Evolutionary conservation across 2,888 invertebrate species (phyloP).

Genomic region (Aphidoletes aphidimyza): DNA sequence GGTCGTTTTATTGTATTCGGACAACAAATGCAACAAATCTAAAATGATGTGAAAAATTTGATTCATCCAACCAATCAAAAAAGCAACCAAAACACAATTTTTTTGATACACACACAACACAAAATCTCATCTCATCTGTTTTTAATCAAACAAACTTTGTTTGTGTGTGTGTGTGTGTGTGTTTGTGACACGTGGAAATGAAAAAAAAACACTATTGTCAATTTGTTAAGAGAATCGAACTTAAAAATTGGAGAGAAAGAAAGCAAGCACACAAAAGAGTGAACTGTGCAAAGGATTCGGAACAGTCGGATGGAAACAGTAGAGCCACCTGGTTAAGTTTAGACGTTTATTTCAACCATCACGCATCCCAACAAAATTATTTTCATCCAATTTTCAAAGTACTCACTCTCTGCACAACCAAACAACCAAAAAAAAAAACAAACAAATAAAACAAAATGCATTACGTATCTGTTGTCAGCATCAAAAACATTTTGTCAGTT

Average conservation of each 20-base stretch:
- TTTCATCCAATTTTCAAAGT: conserved; percentile 29
- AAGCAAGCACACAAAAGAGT: not conserved
- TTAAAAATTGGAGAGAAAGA: conserved; percentile 22
- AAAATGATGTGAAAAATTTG: not conserved
- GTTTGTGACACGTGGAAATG: not conserved
- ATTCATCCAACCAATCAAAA: not conserved
- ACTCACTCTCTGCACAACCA: not conserved
- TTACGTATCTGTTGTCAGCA: conserved; percentile 61
- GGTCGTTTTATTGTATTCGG: too few relatives aligned
- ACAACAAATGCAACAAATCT: not conserved
- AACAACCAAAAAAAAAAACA: too few relatives aligned
- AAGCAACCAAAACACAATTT: too few relatives aligned
- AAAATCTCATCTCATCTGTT: not conserved
- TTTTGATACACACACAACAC: not conserved
- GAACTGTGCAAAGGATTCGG: not conserved
- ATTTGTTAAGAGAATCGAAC: conserved; percentile 14
- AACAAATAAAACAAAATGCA: too few relatives aligned
- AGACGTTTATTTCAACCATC: too few relatives aligned
- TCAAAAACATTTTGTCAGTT: conserved; percentile 69
- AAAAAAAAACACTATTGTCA: not conserved
- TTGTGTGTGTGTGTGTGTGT: not conserved
- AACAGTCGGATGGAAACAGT: not conserved
- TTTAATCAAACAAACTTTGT: not conserved
- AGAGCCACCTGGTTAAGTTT: too few relatives aligned
- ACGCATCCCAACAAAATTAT: too few relatives aligned